phyloP scores from a whole-genome alignment of 2,113 vertebrate genomes.

The Ammospiza nelsoni region DNA sequence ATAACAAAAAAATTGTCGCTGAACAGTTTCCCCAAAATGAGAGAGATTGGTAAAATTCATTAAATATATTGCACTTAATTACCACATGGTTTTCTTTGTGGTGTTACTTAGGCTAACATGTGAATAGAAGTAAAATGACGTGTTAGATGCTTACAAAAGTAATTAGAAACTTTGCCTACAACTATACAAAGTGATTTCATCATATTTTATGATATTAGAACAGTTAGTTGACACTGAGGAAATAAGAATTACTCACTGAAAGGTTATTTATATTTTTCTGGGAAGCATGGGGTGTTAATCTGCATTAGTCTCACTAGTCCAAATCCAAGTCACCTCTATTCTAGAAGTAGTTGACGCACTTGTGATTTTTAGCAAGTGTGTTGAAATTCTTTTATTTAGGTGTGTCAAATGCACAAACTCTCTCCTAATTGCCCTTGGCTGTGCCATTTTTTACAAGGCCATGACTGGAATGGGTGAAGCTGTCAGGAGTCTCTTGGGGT shows the following conservation, averaged over 20 bases:
- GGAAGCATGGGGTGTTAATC: background rate
- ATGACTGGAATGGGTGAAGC: background rate
- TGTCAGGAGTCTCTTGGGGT: background rate
- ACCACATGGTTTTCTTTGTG: background rate
- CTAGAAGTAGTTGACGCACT: background rate
- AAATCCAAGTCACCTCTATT: background rate
- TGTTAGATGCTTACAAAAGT: background rate
- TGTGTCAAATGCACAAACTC: background rate
- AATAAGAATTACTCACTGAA: background rate
- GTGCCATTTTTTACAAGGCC: background rate
- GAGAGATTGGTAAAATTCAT: background rate
- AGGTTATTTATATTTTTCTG: background rate
- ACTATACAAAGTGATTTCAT: background rate
- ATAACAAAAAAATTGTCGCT: background rate
- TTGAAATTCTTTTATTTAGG: background rate
- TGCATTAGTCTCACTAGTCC: background rate
- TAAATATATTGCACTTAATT: background rate
- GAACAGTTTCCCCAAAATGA: background rate
- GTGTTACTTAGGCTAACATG: background rate
- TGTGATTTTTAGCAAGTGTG: background rate
- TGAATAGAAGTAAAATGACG: background rate
- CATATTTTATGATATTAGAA: background rate
- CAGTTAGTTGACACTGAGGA: background rate
- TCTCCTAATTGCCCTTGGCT: background rate
- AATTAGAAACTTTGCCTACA: background rate